Base-by-base conservation (phyloP, 2,888 invertebrate genomes). In the Xanthia icteritia region DNA sequence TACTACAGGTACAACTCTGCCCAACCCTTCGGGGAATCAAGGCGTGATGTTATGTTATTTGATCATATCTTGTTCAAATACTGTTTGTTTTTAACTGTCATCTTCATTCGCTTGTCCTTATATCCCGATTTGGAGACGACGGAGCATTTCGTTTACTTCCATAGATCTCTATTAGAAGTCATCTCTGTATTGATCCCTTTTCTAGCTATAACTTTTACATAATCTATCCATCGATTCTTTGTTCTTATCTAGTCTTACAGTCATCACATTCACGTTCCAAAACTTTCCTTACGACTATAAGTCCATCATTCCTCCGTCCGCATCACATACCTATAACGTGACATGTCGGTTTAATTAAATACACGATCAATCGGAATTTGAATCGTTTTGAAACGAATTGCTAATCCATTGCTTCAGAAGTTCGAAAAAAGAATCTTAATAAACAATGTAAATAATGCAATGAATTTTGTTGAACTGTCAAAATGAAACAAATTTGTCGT, bases 51-150 rank as follows among this genome's bases (percentile, higher is more conserved):
- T 39, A 39, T 39, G 39, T 39, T 39, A 39, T 39, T 73, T 72
- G 1, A 58, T 48, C 3, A 23, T 78, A 45, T 60, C 17, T 79
- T 65, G 36, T 45, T 39, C 11, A 66, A 66, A 39, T 76, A 48
- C n/a, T 8, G n/a, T 75, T 75, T 9, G 31, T 13, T 42, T 60
- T 61, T 42, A 51, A 23, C 0, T 20, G 1, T 6, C 9, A 58
- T 70, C 9, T 42, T 54, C 20, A 8, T 17, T 0, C 5, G 17
- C 11, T 45, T n/a, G 5, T 17, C 1, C 11, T 6, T 48, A 27
- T 15, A 8, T 31, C 31, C 31, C 4, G 9, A 20, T 39, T 65
- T n/a, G 0, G 6, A 11, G 54, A 11, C 11, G 17, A 4, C 11
- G 6, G 17, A n/a, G 36, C 11, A 54, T n/a, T 17, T 23, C 5